Evolutionary conservation across 2,113 vertebrate genomes (phyloP), one percentile per base, ranked within the genome.

Genomic region (Pleuronectes platessa): DNA sequence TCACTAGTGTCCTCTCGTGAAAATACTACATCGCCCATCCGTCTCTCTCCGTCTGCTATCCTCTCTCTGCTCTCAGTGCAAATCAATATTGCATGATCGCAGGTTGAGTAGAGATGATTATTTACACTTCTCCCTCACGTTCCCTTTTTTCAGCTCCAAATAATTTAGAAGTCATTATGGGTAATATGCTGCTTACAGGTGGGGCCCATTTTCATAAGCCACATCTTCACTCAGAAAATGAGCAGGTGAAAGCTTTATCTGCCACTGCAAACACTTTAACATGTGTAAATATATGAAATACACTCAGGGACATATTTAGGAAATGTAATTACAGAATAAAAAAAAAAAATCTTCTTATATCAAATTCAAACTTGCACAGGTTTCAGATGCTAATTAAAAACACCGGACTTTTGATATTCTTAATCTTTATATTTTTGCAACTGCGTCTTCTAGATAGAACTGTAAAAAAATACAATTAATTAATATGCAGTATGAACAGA

Each of bases 61-160:
- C 42, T 65, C 51, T 21, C 3, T 18, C 18, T 82, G 67, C 64
- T 62, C 73, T 69, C 14, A 67, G 49, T 6, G 18, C 77, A 31
- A 63, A 83, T 86, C 81, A 74, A 81, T 63, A 71, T 0, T 8
- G 53, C n/a, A 72, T 20, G 45, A 79, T 60, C 9, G n/a, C 72
- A 76, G 59, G 24, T 24, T 17, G 31, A 35, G 45, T n/a, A 21
- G 58, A 77, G 76, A 76, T 78, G 24, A 53, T 71, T 42, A 78
- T 75, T 75, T 67, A 76, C 47, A 78, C 58, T 37, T 60, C 56
- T 51, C 27, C 53, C 2, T 76, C 55, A 58, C 18, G 70, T 74
- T 67, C 10, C 14, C 14, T 69, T 71, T 14, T 14, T 35, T 59
- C 2, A 3, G 24, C 26, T 60, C 61, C 12, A 15, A 68, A 40